Evolutionary conservation across 1,140 invertebrate genomes (phyloP), one percentile per base, ranked within the genome.

Genomic region (Atta colombica): DNA sequence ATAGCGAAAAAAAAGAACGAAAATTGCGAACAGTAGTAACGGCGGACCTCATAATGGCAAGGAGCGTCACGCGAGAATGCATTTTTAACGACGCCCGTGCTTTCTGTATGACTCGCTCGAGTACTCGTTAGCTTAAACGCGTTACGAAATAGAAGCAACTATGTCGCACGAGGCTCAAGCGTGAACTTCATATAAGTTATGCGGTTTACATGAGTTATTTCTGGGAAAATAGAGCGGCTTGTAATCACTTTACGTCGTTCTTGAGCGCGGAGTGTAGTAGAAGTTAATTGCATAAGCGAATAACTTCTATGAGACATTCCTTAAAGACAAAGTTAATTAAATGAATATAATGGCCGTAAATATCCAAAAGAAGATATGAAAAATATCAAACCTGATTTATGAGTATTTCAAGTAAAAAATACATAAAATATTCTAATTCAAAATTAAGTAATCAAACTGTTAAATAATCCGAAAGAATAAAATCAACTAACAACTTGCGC

Each of bases 31-130:
- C 10, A 14, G 55, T 14, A 28, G 12, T 39, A 18, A 14, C 39
- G 63, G 25, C 21, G 12, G 39, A 60, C n/a, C 65, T 31, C 55
- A n/a, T 21, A 39, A 25, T n/a, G 35, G 35, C 12, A 21, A 74
- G 14, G n/a, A 10, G 72, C 31, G 18, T 21, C 89, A 91, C 87
- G 87, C 89, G 68, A 90, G 75, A 18, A 81, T 89, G 61, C 80
- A 88, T 88, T 88, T 88, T 90, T 91, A 84, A 90, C 68, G 77
- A 51, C 21, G 6, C 25, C 39, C 61, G 58, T 87, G 21, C 68
- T 35, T 65, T 60, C 21, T 25, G 35, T 10, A 31, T 7, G 74
- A 66, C 53, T 65, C 45, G 28, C 21, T 28, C 60, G 55, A 28
- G 21, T 82, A 35, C 80, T 82, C 80, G 80, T 84, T 84, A 84